Percentiles rank a stretch among this genome's conserved stretches.
Evolutionary conservation across 2,888 invertebrate species (phyloP).

Genomic region (Mythimna ferrago): DNA sequence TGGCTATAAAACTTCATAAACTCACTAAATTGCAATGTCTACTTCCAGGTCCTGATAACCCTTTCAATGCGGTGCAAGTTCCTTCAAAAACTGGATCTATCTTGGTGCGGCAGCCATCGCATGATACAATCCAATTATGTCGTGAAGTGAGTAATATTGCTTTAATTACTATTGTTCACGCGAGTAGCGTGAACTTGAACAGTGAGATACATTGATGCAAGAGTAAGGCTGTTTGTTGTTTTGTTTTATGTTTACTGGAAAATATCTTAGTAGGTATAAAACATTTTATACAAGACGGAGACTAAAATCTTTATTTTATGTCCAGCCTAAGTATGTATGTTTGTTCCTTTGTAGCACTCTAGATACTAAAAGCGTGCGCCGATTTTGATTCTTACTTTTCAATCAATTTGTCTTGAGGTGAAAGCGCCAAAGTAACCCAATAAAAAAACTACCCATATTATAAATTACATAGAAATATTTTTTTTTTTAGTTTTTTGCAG

Average conservation of each 20-base stretch:
- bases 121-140: constrained; percentile 83
- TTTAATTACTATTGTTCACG: constrained; percentile 30
- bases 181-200: constrained; percentile 36
- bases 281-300: too few species aligned
- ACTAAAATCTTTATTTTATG: too few species aligned
- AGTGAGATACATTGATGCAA: constrained; percentile 1
- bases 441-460: too few species aligned
- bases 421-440: too few species aligned
- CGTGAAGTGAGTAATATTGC: constrained; percentile 78
- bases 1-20: background rate
- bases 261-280: too few species aligned
- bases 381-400: too few species aligned
- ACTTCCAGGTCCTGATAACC: constrained; percentile 79
- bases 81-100: constrained; percentile 95
- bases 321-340: too few species aligned
- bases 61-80: constrained; percentile 91
- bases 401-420: too few species aligned
- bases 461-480: too few species aligned
- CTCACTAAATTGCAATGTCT: background rate
- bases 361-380: too few species aligned
- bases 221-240: constrained; percentile 17
- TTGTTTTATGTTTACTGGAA: constrained; percentile 2
- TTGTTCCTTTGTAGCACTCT: too few species aligned
- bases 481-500: too few species aligned
- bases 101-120: constrained; percentile 95